Conservation (phyloP, 2,797 vertebrate genomes). For the Melanotaenia nigrans region DNA sequence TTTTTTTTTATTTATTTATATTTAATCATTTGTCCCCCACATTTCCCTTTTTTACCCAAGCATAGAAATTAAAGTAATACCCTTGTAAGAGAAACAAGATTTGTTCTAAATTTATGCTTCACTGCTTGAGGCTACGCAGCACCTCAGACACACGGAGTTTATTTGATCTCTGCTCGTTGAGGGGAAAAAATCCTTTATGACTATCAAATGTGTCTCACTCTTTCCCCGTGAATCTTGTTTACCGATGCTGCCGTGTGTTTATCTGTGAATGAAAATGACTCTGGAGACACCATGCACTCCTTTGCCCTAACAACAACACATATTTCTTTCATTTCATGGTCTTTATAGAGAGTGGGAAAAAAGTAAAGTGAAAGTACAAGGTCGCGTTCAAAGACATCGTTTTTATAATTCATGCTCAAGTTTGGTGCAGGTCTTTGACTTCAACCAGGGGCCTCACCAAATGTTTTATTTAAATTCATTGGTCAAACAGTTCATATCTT, state of each 20-base stretch:
- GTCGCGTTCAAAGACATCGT: conserved; percentile 75
- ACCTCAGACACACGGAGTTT: conserved; percentile 80
- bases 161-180: conserved; percentile 85
- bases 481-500: conserved; percentile 60
- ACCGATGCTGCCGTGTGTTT: conserved; percentile 82
- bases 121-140: conserved; percentile 82
- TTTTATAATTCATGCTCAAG: conserved; percentile 78
- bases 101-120: conserved; percentile 85
- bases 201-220: conserved; percentile 85
- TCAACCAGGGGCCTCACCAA: conserved; percentile 55
- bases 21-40: conserved; percentile 55
- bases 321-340: conserved; percentile 80
- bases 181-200: conserved; percentile 86
- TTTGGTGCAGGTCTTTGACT: conserved; percentile 67
- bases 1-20: conserved; percentile 15
- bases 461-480: conserved; percentile 70
- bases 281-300: conserved; percentile 78
- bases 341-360: conserved; percentile 76
- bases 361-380: conserved; percentile 78
- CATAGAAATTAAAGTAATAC: conserved; percentile 86
- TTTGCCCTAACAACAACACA: conserved; percentile 79
- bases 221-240: conserved; percentile 84
- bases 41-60: conserved; percentile 62
- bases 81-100: conserved; percentile 85
- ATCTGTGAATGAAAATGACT: conserved; percentile 85